Evolutionary conservation across 2,888 invertebrate genomes (phyloP).

Genomic region (Drosophila yooni): DNA sequence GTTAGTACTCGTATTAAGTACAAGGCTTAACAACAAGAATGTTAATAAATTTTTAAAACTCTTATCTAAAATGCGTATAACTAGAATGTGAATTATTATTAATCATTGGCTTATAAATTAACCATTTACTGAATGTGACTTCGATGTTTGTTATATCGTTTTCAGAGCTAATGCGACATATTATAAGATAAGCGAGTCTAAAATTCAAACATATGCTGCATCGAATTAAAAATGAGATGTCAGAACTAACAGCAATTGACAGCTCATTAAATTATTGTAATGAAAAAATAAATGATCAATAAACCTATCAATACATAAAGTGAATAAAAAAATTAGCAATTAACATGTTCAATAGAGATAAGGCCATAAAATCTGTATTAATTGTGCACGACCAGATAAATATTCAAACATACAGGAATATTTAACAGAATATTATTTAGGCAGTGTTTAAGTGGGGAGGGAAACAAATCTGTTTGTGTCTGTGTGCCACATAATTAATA

Average conservation of each 20-base stretch:
- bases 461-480: constrained; percentile 33
- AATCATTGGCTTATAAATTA: not conserved
- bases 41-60: too few species aligned
- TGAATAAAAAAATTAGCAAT: constrained; percentile 55
- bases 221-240: constrained; percentile 52
- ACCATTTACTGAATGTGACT: not conserved
- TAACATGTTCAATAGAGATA: constrained; percentile 74
- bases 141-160: not conserved
- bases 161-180: not conserved
- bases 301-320: not conserved
- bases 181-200: constrained; percentile 16
- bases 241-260: constrained; percentile 64
- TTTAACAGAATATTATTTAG: not conserved
- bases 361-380: constrained; percentile 69
- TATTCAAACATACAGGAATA: not conserved
- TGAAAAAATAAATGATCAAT: constrained; percentile 5
- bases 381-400: constrained; percentile 46
- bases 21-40: not conserved
- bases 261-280: constrained; percentile 54
- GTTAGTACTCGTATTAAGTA: not conserved
- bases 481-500: constrained; percentile 72
- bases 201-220: constrained; percentile 33
- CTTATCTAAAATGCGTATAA: not conserved
- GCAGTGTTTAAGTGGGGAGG: constrained; percentile 20
- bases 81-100: too few species aligned